These are phyloP conservation scores for Pyrgilauda ruficollis DNA, from an alignment of 2,113 vertebrate genomes.

Conservation along the genomic window DNA sequence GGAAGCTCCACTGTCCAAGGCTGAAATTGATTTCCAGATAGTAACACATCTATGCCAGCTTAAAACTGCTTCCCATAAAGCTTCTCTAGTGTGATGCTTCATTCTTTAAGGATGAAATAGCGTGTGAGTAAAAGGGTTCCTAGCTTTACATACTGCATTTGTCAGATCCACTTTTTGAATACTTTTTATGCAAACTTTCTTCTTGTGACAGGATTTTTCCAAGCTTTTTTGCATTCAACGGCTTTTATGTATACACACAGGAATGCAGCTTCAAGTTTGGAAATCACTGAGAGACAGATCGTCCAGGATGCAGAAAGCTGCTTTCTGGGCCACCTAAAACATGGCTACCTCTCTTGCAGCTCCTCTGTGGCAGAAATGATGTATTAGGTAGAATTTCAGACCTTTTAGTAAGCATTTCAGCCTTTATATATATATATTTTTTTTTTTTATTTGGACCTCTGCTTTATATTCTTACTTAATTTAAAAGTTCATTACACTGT, in stretches of 20 bases:
- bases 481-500: not conserved
- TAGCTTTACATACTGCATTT: not conserved
- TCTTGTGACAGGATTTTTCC: not conserved
- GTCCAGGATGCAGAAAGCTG: not conserved
- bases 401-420: no score
- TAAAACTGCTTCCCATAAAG: constrained; percentile 13
- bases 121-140: not conserved
- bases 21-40: constrained; percentile 24
- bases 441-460: not conserved
- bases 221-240: not conserved
- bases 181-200: not conserved
- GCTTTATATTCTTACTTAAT: not conserved
- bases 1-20: not conserved
- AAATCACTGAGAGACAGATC: not conserved
- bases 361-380: no score
- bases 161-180: not conserved
- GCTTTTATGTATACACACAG: not conserved
- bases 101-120: constrained; percentile 1
- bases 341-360: no score
- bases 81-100: not conserved
- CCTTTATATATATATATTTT: no score
- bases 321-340: not conserved
- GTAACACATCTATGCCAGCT: not conserved
- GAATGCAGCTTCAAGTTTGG: not conserved
- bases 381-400: no score